Conservation (phyloP, 2,888 invertebrate species). For the Cheilosia pagana region DNA sequence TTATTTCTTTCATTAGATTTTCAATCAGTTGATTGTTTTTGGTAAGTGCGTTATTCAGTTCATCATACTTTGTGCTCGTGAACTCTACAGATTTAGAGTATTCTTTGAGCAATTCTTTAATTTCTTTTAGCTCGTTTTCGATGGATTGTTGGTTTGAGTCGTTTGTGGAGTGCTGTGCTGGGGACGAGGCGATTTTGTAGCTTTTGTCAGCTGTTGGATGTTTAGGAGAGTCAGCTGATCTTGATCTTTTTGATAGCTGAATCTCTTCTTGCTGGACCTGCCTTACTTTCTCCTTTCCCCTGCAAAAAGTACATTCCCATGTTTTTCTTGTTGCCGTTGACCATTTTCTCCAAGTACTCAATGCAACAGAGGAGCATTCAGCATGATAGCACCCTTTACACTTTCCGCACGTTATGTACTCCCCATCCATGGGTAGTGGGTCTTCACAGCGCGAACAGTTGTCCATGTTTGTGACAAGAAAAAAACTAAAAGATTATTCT, state of each 20-base stretch:
- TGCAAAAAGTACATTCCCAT: neutral
- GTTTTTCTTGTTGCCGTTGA: neutral
- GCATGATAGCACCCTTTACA: neutral
- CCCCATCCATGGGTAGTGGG: slow-evolving; percentile 4
- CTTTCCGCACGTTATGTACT: neutral
- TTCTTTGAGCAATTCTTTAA: neutral
- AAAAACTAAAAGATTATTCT: no score
- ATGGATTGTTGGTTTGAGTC: neutral
- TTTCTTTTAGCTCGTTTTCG: neutral
- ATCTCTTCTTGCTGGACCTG: neutral
- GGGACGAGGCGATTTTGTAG: no score
- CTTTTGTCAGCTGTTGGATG: no score
- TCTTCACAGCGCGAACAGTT: neutral
- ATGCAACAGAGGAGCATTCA: neutral
- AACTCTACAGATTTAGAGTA: neutral
- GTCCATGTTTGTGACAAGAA: no score
- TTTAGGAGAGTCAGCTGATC: neutral
- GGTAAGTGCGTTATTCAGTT: neutral
- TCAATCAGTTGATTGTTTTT: neutral
- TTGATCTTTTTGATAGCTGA: neutral
- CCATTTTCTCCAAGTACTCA: neutral
- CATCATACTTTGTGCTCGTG: slow-evolving; percentile 3
- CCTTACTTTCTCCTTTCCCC: neutral
- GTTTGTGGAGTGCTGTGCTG: no score
- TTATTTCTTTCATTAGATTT: neutral